phyloP scores from a whole-genome alignment of 2,113 vertebrate species.

The Phaetusa simplex region DNA sequence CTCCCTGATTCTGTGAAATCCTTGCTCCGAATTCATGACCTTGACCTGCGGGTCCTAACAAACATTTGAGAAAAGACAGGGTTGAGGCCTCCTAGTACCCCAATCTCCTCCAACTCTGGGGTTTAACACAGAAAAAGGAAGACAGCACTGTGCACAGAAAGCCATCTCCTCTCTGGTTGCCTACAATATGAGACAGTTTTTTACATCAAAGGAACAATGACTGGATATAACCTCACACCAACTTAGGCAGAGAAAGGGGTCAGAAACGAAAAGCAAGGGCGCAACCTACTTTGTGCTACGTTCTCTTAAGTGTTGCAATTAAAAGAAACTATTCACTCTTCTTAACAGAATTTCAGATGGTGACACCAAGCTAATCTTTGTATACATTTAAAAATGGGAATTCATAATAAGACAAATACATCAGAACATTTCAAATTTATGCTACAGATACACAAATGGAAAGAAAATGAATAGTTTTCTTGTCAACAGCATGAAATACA shows the following conservation, averaged over 20 bases:
- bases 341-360: neutral
- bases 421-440: neutral
- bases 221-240: neutral
- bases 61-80: neutral
- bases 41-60: neutral
- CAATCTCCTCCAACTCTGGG: neutral
- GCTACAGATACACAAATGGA: neutral
- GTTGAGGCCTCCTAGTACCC: neutral
- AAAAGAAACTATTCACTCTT: neutral
- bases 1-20: neutral
- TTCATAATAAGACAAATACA: neutral
- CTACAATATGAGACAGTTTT: rapidly evolving
- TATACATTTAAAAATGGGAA: neutral
- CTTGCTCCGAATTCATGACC: neutral
- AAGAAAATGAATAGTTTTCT: neutral
- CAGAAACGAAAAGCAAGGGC: neutral
- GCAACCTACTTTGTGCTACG: neutral
- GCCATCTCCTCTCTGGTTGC: neutral
- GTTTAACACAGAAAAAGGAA: neutral
- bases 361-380: neutral
- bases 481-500: neutral
- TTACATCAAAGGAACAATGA: neutral
- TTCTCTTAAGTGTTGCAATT: neutral
- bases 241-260: neutral
- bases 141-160: neutral